Conservation (phyloP, 2,797 vertebrate species). For the Halcyon chelicuti region DNA sequence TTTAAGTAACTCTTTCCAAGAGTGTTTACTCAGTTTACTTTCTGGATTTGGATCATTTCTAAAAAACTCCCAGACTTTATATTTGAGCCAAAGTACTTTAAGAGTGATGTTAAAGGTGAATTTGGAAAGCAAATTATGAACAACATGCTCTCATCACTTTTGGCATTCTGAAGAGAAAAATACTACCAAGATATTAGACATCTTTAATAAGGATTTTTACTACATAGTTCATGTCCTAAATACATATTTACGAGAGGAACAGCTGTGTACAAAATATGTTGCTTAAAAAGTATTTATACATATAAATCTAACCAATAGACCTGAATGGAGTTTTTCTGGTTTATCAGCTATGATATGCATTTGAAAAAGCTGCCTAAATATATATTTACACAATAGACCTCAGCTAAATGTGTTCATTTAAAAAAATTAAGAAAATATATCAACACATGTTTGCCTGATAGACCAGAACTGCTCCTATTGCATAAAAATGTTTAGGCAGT, state of each 20-base stretch:
- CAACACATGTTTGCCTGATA: conserved; percentile 71
- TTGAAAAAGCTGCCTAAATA: conserved; percentile 78
- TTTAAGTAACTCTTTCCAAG: not conserved
- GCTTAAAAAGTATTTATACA: conserved; percentile 79
- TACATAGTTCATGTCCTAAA: conserved; percentile 73
- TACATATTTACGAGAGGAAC: conserved; percentile 75
- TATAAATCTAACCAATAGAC: conserved; percentile 75
- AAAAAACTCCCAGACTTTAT: conserved; percentile 5
- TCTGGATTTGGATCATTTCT: not conserved
- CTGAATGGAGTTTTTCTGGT: conserved; percentile 74
- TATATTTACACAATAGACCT: conserved; percentile 78
- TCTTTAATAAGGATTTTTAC: conserved; percentile 75
- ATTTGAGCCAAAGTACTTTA: conserved; percentile 43
- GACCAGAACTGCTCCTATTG: conserved; percentile 66
- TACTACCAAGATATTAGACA: conserved; percentile 68
- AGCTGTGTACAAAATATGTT: conserved; percentile 74
- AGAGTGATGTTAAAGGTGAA: conserved; percentile 42
- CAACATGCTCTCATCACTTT: conserved; percentile 55
- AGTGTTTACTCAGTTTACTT: conserved; percentile 6
- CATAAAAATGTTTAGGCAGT: conserved; percentile 73
- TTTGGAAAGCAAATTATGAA: conserved; percentile 61
- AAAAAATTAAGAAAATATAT: conserved; percentile 74
- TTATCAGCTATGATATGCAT: conserved; percentile 76
- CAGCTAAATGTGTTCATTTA: conserved; percentile 75
- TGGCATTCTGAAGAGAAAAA: conserved; percentile 71